A percentile compares a stretch with the other conserved stretches of the same genome.
These are phyloP conservation scores for Dinomys branickii DNA, from an alignment of 2,113 vertebrate genomes.

Conservation along the genomic window DNA sequence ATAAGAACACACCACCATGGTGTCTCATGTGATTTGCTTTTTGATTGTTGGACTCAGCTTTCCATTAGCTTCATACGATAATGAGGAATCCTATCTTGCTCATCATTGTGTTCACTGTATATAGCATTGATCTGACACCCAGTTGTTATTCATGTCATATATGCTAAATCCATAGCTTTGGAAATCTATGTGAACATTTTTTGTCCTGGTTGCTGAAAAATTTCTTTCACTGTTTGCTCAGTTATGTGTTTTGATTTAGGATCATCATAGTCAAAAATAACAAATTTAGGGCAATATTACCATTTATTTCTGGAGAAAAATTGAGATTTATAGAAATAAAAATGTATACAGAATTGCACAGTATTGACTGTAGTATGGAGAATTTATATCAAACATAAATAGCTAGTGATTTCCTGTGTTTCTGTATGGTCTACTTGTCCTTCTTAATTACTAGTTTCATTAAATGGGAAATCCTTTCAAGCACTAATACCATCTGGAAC, in stretches of 20 bases:
- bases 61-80: not conserved
- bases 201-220: not conserved
- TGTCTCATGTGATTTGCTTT: not conserved
- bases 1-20: fast-evolving
- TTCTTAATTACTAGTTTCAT: not conserved
- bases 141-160: not conserved
- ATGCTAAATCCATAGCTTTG: not conserved
- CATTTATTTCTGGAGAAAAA: not conserved
- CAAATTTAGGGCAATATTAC: not conserved
- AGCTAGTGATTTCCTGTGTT: not conserved
- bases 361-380: not conserved
- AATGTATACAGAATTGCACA: not conserved
- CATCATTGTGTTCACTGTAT: not conserved
- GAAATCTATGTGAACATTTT: not conserved
- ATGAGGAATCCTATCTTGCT: not conserved
- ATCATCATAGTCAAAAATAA: not conserved
- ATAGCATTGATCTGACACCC: not conserved
- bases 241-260: constrained; percentile 5
- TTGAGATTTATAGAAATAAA: not conserved
- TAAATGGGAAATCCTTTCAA: not conserved
- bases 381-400: not conserved
- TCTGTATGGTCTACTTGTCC: not conserved
- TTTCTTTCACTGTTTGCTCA: not conserved
- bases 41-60: not conserved
- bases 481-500: not conserved